Evolutionary conservation across 1,140 invertebrate genomes (phyloP).

Genomic region (Anastrepha ludens): DNA sequence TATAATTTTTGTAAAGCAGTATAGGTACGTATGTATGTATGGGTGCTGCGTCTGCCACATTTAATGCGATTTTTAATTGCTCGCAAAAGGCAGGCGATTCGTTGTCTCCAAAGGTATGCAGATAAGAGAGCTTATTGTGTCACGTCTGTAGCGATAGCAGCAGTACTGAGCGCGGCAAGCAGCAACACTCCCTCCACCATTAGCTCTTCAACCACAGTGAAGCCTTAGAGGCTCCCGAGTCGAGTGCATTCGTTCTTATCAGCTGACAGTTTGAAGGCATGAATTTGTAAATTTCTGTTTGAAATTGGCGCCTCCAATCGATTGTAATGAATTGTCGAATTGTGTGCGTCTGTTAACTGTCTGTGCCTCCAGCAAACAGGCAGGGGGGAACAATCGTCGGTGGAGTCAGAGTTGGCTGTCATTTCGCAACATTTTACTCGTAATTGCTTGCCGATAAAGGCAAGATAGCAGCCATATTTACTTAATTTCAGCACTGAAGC

Average conservation of each 20-base stretch:
- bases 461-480: not conserved
- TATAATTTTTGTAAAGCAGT: not conserved
- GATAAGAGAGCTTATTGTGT: not conserved
- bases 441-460: constrained; percentile 36
- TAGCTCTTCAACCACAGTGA: not conserved
- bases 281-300: constrained; percentile 15
- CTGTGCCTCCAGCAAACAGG: constrained; percentile 3
- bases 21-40: not conserved
- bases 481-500: not conserved
- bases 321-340: constrained; percentile 44
- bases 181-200: too few species aligned
- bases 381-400: too few species aligned
- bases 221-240: not conserved
- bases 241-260: constrained; percentile 19
- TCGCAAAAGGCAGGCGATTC: not conserved
- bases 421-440: constrained; percentile 19
- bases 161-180: not conserved
- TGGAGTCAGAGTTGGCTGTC: not conserved
- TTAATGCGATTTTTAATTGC: constrained; percentile 49
- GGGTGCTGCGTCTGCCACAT: not conserved
- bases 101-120: not conserved
- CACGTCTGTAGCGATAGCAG: not conserved
- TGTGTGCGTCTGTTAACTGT: constrained; percentile 50
- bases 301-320: not conserved
- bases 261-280: constrained; percentile 33